Percentiles rank a stretch among this genome's conserved stretches.
phyloP scores from a whole-genome alignment of 2,888 invertebrate species.

The Ommatoiulus sabulosus region DNA sequence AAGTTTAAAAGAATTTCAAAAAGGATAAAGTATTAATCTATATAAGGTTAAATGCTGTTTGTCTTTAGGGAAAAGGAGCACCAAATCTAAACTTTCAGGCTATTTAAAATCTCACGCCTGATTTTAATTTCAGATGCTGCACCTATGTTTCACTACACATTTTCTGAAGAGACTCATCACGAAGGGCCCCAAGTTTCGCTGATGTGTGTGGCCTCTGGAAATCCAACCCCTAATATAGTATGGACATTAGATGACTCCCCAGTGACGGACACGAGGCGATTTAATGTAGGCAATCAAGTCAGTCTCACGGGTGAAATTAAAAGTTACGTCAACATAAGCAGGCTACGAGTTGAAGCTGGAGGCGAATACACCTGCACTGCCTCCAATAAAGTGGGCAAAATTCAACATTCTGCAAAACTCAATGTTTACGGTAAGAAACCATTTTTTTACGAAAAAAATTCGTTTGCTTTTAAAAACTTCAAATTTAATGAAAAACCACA shows the following conservation, averaged over 20 bases:
- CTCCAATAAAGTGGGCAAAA: conserved; percentile 84
- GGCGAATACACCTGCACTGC: conserved; percentile 90
- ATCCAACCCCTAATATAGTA: conserved; percentile 90
- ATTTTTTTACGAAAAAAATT: neutral
- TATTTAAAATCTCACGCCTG: too few species aligned
- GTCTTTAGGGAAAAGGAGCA: too few species aligned
- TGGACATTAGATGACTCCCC: conserved; percentile 93
- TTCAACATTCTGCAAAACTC: conserved; percentile 85
- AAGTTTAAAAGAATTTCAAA: too few species aligned
- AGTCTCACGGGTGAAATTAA: conserved; percentile 83
- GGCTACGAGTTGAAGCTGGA: conserved; percentile 88
- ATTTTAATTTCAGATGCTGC: conserved; percentile 53
- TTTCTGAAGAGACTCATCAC: conserved; percentile 56
- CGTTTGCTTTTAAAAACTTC: too few species aligned
- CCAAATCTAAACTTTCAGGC: too few species aligned
- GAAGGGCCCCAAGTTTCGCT: conserved; percentile 72
- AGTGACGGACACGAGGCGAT: conserved; percentile 71
- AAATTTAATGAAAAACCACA: too few species aligned
- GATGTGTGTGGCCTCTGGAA: conserved; percentile 94
- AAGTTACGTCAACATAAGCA: conserved; percentile 88
- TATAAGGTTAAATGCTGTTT: too few species aligned
- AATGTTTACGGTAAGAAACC: conserved; percentile 76
- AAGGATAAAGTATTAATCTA: too few species aligned
- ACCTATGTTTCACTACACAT: conserved; percentile 56
- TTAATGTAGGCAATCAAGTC: conserved; percentile 82